Base-by-base conservation (phyloP, 2,888 invertebrate species). In the Lottia gigantea region DNA sequence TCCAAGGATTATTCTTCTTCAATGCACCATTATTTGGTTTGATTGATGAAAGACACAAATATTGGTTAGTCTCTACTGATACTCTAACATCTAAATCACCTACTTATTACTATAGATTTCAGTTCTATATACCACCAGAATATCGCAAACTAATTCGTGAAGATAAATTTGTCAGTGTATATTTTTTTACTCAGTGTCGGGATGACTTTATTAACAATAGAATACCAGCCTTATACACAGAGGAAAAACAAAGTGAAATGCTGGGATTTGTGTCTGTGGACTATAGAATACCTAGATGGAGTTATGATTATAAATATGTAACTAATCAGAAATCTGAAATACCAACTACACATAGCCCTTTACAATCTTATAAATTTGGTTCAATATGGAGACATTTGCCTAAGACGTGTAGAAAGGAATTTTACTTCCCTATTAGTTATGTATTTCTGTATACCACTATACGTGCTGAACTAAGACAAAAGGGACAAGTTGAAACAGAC, bases 131-230 rank as follows among this genome's bases (percentile, higher is more conserved):
- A 23, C 19, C 19, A 55, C 19, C 11, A 11, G n/a, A 55, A 14
- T 55, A 6, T 11, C 2, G 23, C 12, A 2, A 12, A 23, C 23
- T 55, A 23, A 19, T 23, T 11, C 8, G 3, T 2, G 3, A 12
- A 23, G 55, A 55, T 55, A 55, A 14, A 12, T 23, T 55, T 19
- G 55, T 23, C 12, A 4, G 14, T 14, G 14, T 23, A 23, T 55
- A 55, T 55, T 23, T 55, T 55, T 55, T 55, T 55, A 55, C 23
- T 23, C 55, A 55, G 3, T 55, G 55, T 55, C 55, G 55, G 19
- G 55, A 55, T 55, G 55, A 55, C 55, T 55, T 55, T 23, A 55
- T 55, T 19, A 55, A 55, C 8, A 55, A 55, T 14, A 19, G 55
- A 23, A 55, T 55, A 2, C 19, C 19, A 23, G 2, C 19, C 12